Base-by-base conservation (phyloP, 2,888 invertebrate genomes). In the Noctua comes region DNA sequence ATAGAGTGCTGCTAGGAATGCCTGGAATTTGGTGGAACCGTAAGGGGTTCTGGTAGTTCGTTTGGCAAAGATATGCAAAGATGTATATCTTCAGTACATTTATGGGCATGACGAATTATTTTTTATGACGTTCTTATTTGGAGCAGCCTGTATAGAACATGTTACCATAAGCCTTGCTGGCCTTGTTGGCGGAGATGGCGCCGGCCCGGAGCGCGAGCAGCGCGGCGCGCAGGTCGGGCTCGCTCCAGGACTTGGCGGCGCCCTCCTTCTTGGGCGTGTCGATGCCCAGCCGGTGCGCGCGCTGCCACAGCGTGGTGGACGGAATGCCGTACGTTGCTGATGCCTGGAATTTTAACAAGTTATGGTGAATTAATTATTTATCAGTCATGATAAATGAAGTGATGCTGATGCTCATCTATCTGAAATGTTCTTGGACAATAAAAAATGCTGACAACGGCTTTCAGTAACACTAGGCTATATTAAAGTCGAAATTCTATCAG, bases 231-330 rank as follows among this genome's bases (percentile, higher is more conserved):
- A 99, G 96, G 90, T 98, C 98, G 85, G 98, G 98, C 94, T 98
- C 98, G 88, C 98, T 98, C 99, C 99, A 99, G 11, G 98, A 98
- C 95, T 98, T 98, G 74, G 98, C 98, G 21, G 98, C 98, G 65
- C 98, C 98, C 92, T 99, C 99, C 95, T 98, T 98, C 97, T 99
- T 99, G 80, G 99, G 99, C 83, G 99, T 99, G 95, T 98, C 98
- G 93, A 99, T 99, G 88, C 99, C 99, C 91, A 98, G 96, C 76
- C 98, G 97, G 95, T 99, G 99, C 54, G 99, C 99, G 88, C 99
- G 97, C 95, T 99, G 99, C 99, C 99, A 99, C 59, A 99, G 97
- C 24, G 99, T 99, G 73, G 99, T 99, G 76, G 99, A 98, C 74
- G 99, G 99, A 91, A 99, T 99, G 87, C 99, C 98, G 94, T 98